These are phyloP conservation scores for Corbicula japonica DNA, from an alignment of 2,888 invertebrate genomes.

Conservation along the genomic window DNA sequence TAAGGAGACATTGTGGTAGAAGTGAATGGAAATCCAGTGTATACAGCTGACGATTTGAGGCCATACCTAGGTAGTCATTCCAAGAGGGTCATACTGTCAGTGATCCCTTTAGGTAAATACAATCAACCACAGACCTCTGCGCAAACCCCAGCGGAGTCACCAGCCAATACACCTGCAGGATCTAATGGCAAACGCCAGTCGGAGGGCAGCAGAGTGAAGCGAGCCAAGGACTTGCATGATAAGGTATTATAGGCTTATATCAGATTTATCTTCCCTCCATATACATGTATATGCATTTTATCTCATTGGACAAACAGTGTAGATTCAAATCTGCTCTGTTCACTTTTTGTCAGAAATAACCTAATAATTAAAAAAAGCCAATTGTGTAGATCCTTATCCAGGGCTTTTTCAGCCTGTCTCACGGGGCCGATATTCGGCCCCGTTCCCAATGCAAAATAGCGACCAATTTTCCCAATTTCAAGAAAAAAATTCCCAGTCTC, in stretches of 20 bases:
- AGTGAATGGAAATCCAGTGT: slow-evolving; percentile 77
- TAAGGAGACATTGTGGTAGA: slow-evolving; percentile 83
- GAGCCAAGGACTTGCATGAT: slow-evolving; percentile 76
- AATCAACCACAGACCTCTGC: slow-evolving; percentile 1
- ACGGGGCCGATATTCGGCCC: too few relatives aligned
- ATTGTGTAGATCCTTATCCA: too few relatives aligned
- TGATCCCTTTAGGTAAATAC: slow-evolving; percentile 78
- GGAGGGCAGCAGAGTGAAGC: slow-evolving; percentile 72
- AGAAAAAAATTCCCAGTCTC: too few relatives aligned
- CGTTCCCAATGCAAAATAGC: too few relatives aligned
- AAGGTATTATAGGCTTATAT: slow-evolving; percentile 60
- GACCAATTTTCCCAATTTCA: too few relatives aligned
- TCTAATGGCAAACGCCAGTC: slow-evolving; percentile 32
- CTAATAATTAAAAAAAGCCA: too few relatives aligned
- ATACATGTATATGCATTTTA: too few relatives aligned
- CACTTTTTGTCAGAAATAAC: too few relatives aligned
- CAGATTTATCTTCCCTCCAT: not conserved
- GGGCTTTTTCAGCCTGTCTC: too few relatives aligned
- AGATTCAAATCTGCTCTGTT: too few relatives aligned
- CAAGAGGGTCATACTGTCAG: slow-evolving; percentile 75
- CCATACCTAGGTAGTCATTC: slow-evolving; percentile 71
- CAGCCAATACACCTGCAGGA: slow-evolving; percentile 1
- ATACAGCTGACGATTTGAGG: slow-evolving; percentile 70
- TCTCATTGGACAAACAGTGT: too few relatives aligned
- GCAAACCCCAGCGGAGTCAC: not conserved